Base-by-base conservation (phyloP, 2,888 invertebrate species). In the Holacanthella duospinosa region DNA sequence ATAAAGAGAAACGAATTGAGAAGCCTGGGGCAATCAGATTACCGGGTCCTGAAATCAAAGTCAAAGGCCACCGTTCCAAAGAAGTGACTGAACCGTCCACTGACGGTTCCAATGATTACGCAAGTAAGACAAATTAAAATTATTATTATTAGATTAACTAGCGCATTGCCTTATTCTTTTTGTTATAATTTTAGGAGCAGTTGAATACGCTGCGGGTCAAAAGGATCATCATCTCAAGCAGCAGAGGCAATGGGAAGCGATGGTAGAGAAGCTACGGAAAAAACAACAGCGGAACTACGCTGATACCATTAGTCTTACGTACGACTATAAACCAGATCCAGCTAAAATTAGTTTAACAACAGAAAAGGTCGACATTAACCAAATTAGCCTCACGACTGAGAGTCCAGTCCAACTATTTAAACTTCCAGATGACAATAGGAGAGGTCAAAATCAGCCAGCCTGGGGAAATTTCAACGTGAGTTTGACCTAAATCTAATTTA, bases 361-460 rank as follows among this genome's bases (percentile, higher is more conserved):
- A 1, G 53, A 66, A 48, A 57, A 62, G 61, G 62, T 65, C n/a
- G 61, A 68, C 29, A 59, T 63, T 53, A 44, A 28, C 12, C 19
- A 57, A 27, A 66, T 70, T 25, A 66, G 66, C 28, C 58, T 70
- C 28, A 69, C 70, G 1, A 70, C 66, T 1, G 66, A 64, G 44
- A 26, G 27, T 28, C 19, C 48, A n/a, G n/a, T 48, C 4, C 12
- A 9, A n/a, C 48, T 16, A 21, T 48, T 48, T 21, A 9, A n/a
- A 4, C 16, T 21, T 21, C 48, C 48, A 16, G 19, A 48, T 4
- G 48, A 48, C 21, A 48, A 48, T 21, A 9, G 48, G 21, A 48
- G 48, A 21, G 48, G 48, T 48, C 48, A 48, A 48, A n/a, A n/a
- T n/a, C 48, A 48, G 21, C 48, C 48, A 48, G 19, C 48, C 19